phyloP scores from a whole-genome alignment of 2,888 invertebrate genomes.

The Macaria notata region DNA sequence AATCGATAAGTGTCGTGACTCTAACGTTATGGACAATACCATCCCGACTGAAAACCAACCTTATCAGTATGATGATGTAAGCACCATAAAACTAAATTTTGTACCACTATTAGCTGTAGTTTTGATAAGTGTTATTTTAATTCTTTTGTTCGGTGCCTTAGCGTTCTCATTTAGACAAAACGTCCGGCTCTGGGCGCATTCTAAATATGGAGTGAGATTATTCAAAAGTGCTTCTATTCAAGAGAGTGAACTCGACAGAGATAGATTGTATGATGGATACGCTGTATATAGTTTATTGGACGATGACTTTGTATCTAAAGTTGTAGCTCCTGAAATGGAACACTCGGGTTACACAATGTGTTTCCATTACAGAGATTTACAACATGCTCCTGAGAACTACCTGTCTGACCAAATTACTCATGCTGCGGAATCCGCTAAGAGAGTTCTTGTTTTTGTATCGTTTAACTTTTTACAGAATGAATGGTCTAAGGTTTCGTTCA shows the following conservation, averaged over 20 bases:
- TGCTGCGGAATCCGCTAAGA: constrained; percentile 84
- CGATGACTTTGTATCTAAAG: constrained; percentile 86
- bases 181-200: constrained; percentile 90
- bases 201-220: constrained; percentile 89
- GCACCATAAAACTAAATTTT: constrained; percentile 85
- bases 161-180: constrained; percentile 90
- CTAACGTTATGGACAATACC: constrained; percentile 78
- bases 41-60: constrained; percentile 81
- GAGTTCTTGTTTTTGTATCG: constrained; percentile 90
- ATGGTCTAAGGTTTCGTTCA: constrained; percentile 91
- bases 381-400: constrained; percentile 83
- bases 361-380: constrained; percentile 85
- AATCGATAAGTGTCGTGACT: constrained; percentile 75
- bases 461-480: constrained; percentile 91
- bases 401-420: constrained; percentile 84
- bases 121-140: constrained; percentile 86
- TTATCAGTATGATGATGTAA: constrained; percentile 85
- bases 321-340: constrained; percentile 88
- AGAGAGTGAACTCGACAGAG: constrained; percentile 82
- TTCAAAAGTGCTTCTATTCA: constrained; percentile 84
- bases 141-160: constrained; percentile 87
- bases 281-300: constrained; percentile 93
- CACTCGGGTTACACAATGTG: constrained; percentile 85
- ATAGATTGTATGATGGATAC: constrained; percentile 92
- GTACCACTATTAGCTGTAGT: constrained; percentile 89